These are phyloP conservation scores for Pterostichus madidus DNA, from an alignment of 2,888 invertebrate genomes.

Conservation along the genomic window DNA sequence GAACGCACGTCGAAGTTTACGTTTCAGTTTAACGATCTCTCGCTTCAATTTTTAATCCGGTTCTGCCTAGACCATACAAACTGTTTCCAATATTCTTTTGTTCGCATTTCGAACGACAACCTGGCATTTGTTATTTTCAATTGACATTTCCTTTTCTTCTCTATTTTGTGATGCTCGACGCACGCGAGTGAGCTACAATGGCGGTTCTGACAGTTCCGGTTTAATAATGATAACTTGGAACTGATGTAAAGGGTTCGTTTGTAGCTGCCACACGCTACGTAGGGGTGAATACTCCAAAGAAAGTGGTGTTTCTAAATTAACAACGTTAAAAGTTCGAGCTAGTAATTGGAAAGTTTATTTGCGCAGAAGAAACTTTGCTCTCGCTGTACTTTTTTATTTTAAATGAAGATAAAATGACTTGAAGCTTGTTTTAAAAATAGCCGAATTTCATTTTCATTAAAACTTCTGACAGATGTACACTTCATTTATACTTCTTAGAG, in stretches of 20 bases:
- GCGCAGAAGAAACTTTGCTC: conserved; percentile 1
- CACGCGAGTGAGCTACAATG: conserved; percentile 32
- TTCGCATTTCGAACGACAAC: conserved; percentile 52
- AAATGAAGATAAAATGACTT: conserved; percentile 25
- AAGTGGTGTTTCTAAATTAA: background rate
- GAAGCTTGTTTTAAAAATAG: background rate
- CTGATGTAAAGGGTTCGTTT: conserved; percentile 9
- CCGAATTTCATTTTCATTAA: conserved; percentile 13
- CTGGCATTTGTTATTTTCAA: conserved; percentile 59
- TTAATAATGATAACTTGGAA: conserved; percentile 41
- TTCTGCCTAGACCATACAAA: background rate
- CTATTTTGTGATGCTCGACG: conserved; percentile 33
- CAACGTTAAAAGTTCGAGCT: conserved; percentile 10
- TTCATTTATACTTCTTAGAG: too few relatives aligned
- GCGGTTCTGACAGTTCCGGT: conserved; percentile 34
- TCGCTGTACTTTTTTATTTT: conserved; percentile 21
- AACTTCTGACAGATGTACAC: background rate
- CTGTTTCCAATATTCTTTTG: conserved; percentile 56
- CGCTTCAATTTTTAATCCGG: conserved; percentile 53
- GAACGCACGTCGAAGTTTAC: conserved; percentile 34
- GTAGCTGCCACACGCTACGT: background rate
- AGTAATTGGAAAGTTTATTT: conserved; percentile 34
- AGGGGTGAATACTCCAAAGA: conserved; percentile 4
- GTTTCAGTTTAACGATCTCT: conserved; percentile 16
- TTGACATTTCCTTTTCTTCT: conserved; percentile 62